These are phyloP conservation scores for Dione vanillae DNA, from an alignment of 2,888 invertebrate genomes.

Conservation along the genomic window DNA sequence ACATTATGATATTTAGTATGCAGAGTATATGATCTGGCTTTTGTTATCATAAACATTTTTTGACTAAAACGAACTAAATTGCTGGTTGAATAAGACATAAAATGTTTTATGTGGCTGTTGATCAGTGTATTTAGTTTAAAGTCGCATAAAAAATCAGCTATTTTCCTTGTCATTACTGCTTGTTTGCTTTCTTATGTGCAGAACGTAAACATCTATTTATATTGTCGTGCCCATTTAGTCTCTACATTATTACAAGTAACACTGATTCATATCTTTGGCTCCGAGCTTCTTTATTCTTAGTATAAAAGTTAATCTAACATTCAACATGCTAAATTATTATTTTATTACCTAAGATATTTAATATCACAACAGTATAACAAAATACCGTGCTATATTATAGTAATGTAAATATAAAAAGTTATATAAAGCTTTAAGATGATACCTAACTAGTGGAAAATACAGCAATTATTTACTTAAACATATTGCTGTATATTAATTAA, in stretches of 20 bases:
- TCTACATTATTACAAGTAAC: constrained; percentile 9
- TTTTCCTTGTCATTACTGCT: constrained; percentile 36
- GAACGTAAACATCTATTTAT: constrained; percentile 31
- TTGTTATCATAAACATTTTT: constrained; percentile 18
- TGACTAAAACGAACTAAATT: constrained; percentile 29
- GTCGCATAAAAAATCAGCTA: constrained; percentile 37
- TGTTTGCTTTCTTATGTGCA: constrained; percentile 34
- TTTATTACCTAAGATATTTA: background rate
- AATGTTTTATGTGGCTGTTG: constrained; percentile 41
- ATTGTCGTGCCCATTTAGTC: constrained; percentile 17
- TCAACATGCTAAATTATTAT: background rate
- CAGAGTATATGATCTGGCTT: background rate
- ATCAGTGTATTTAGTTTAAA: constrained; percentile 41
- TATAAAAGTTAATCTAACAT: background rate
- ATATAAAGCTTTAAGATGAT: background rate
- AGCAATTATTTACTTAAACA: background rate
- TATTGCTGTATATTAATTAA: constrained; percentile 17
- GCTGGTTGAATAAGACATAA: constrained; percentile 35
- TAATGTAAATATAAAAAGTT: too few relatives aligned
- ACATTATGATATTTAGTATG: background rate
- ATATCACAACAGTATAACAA: background rate
- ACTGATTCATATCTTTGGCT: constrained; percentile 7
- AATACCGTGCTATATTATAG: background rate
- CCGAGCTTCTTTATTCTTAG: background rate
- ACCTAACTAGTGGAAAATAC: background rate